A percentile compares a stretch with the other conserved stretches of the same genome.
Conservation (phyloP, 2,888 invertebrate species). For the Orthosia gothica region DNA sequence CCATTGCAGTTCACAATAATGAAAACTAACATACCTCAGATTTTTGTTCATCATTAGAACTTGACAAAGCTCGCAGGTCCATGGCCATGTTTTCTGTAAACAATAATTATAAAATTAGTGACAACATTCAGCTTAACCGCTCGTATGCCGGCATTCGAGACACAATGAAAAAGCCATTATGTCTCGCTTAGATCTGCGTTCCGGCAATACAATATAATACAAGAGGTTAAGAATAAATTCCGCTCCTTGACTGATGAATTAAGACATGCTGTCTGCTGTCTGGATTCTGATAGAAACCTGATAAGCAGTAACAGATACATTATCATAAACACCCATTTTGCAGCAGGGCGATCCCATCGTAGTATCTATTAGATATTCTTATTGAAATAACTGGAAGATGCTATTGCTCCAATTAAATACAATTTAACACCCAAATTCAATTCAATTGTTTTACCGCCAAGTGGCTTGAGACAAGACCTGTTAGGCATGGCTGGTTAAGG, state of each 20-base stretch:
- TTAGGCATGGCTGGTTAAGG: background rate
- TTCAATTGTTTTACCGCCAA: background rate
- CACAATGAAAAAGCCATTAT: too few relatives aligned
- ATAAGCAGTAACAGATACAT: background rate
- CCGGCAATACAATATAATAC: too few relatives aligned
- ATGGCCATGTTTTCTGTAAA: slow-evolving; percentile 40
- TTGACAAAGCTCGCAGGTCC: slow-evolving; percentile 12
- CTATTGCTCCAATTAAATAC: too few relatives aligned
- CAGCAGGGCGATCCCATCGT: background rate
- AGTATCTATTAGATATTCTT: background rate
- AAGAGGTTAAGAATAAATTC: background rate
- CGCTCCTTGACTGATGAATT: too few relatives aligned
- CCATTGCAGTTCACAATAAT: background rate
- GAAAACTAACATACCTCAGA: slow-evolving; percentile 16
- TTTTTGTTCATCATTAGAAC: slow-evolving; percentile 6
- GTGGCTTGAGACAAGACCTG: background rate
- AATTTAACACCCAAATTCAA: too few relatives aligned
- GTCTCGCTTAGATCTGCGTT: too few relatives aligned
- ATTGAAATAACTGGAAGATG: background rate
- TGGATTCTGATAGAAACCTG: background rate
- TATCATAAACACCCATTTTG: background rate
- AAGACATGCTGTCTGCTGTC: too few relatives aligned
- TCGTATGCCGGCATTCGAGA: too few relatives aligned
- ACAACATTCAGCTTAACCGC: background rate
- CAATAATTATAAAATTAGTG: background rate